Conservation (phyloP, 2,888 invertebrate genomes). For the Cerastis leucographa region DNA sequence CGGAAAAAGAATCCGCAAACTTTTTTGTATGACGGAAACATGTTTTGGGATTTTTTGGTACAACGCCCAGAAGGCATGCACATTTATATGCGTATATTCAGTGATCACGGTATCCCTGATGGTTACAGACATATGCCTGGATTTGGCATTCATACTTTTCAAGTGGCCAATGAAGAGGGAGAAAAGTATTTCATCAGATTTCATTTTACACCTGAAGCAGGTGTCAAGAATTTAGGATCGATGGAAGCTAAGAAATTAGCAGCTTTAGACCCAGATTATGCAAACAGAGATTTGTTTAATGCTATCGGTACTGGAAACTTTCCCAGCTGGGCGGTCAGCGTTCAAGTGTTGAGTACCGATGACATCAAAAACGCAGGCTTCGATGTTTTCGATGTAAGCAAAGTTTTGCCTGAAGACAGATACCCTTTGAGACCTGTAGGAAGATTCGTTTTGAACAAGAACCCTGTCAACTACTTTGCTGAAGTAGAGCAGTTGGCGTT, state of each 20-base stretch:
- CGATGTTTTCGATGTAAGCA: conserved; percentile 97
- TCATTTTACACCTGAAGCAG: conserved; percentile 96
- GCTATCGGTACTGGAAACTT: conserved; percentile 93
- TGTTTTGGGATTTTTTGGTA: conserved; percentile 97
- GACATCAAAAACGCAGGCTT: conserved; percentile 94
- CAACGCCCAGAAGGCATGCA: conserved; percentile 95
- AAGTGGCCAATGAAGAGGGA: conserved; percentile 93
- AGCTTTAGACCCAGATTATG: conserved; percentile 95
- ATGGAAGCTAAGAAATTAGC: conserved; percentile 92
- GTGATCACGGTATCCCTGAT: conserved; percentile 97
- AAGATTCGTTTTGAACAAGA: conserved; percentile 95
- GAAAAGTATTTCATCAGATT: conserved; percentile 95
- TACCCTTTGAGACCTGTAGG: conserved; percentile 96
- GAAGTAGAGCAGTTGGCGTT: conserved; percentile 98
- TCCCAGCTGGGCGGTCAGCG: conserved; percentile 94
- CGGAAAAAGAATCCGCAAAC: conserved; percentile 97
- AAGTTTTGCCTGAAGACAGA: conserved; percentile 94
- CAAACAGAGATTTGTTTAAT: conserved; percentile 95
- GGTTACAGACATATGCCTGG: conserved; percentile 97
- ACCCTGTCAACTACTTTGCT: conserved; percentile 96
- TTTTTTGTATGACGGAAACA: conserved; percentile 95
- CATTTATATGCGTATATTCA: conserved; percentile 94
- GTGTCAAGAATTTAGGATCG: conserved; percentile 93
- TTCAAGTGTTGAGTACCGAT: conserved; percentile 95
- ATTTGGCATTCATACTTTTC: conserved; percentile 97